Percentiles rank a stretch among this genome's conserved stretches.
Conservation (phyloP, 1,140 invertebrate species). For the Nasonia vitripennis region DNA sequence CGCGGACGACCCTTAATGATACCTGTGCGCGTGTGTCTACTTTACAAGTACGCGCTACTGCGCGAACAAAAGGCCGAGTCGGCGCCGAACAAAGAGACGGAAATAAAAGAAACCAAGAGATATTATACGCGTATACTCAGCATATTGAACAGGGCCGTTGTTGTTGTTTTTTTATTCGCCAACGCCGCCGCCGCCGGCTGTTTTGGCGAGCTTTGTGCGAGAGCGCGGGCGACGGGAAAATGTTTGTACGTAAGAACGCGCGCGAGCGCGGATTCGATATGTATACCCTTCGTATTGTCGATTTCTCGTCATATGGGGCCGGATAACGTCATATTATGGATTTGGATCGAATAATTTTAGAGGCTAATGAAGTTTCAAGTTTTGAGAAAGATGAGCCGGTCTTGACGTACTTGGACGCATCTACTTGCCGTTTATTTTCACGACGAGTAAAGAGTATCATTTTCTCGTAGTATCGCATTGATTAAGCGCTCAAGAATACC, state of each 20-base stretch:
- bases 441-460: too few species aligned
- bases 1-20: background rate
- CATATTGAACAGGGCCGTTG: background rate
- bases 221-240: too few species aligned
- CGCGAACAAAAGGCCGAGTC: background rate
- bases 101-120: background rate
- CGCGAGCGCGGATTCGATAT: background rate
- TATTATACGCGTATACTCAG: background rate
- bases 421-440: too few species aligned
- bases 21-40: background rate
- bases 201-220: background rate
- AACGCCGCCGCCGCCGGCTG: background rate
- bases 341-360: background rate
- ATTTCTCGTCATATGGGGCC: background rate
- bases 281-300: background rate
- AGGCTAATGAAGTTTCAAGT: too few species aligned
- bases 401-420: too few species aligned
- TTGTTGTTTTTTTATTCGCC: background rate
- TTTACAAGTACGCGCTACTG: too few species aligned
- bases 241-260: background rate
- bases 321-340: too few species aligned
- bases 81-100: background rate
- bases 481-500: too few species aligned
- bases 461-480: too few species aligned
- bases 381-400: too few species aligned